A percentile compares a stretch with the other conserved stretches of the same genome.
Conservation (phyloP, 2,888 invertebrate genomes). For the Coelinius sp. region DNA sequence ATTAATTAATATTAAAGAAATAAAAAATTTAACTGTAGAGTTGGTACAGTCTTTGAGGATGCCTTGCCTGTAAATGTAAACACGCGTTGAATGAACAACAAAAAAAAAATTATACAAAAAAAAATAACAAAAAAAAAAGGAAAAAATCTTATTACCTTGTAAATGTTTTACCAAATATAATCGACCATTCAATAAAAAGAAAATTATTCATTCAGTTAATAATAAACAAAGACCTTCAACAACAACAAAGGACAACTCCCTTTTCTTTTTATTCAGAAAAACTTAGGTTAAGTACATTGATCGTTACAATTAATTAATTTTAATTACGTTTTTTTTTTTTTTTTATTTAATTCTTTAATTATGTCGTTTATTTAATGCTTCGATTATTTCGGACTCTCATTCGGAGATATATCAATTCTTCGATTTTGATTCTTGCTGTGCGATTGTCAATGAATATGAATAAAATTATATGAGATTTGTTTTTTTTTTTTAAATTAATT, state of each 20-base stretch:
- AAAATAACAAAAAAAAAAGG: conserved; percentile 51
- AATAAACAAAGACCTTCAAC: conserved; percentile 19
- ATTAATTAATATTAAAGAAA: too few species aligned
- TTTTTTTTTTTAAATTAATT: not conserved
- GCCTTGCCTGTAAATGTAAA: conserved; percentile 71
- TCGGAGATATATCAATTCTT: conserved; percentile 9
- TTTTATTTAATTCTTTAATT: not conserved
- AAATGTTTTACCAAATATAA: conserved; percentile 72
- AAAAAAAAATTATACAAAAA: not conserved
- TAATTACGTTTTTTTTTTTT: conserved; percentile 15
- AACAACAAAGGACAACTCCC: conserved; percentile 37
- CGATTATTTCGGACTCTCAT: not conserved
- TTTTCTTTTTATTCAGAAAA: conserved; percentile 38
- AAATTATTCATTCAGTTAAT: not conserved
- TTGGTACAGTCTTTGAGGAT: conserved; percentile 70
- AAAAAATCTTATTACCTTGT: conserved; percentile 68
- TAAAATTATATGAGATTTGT: not conserved
- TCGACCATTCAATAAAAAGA: conserved; percentile 64
- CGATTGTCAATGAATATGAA: conserved; percentile 36
- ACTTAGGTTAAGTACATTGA: conserved; percentile 39
- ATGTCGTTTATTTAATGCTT: conserved; percentile 3
- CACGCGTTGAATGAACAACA: conserved; percentile 55
- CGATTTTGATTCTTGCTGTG: conserved; percentile 14
- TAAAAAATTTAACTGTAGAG: conserved; percentile 63
- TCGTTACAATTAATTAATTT: conserved; percentile 34